Percentiles rank a stretch among this genome's conserved stretches.
These are phyloP conservation scores for Myrmophylax atrothorax DNA, from an alignment of 2,113 vertebrate species.

Conservation along the genomic window DNA sequence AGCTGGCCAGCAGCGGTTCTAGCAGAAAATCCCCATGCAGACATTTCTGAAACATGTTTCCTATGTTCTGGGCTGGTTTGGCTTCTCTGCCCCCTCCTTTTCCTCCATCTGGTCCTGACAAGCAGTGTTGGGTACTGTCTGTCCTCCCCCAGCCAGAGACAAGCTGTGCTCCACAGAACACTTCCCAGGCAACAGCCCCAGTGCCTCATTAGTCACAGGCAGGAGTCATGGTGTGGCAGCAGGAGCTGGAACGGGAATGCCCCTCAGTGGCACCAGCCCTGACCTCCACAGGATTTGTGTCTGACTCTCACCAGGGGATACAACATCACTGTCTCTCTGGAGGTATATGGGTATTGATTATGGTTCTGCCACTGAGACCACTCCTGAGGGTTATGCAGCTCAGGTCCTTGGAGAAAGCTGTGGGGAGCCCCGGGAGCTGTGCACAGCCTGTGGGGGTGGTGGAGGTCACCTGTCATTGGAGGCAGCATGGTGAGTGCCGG, in stretches of 20 bases:
- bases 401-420: neutral
- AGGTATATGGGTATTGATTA: accelerated
- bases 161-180: neutral
- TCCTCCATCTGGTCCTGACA: neutral
- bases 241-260: accelerated
- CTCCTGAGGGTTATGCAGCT: accelerated
- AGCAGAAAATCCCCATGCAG: neutral
- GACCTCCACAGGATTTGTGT: accelerated
- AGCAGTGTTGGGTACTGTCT: neutral
- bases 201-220: accelerated
- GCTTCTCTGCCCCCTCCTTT: neutral
- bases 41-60: neutral
- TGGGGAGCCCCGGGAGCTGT: neutral
- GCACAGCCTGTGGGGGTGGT: neutral
- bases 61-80: neutral
- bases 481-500: accelerated
- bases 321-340: neutral
- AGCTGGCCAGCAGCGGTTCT: accelerated
- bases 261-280: neutral
- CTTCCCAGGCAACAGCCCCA: accelerated
- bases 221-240: accelerated
- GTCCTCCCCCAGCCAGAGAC: neutral
- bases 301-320: neutral
- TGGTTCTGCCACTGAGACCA: neutral
- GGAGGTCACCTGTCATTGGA: neutral